Base-by-base conservation (phyloP, 1,140 invertebrate species). In the Drosophila albomicans region DNA sequence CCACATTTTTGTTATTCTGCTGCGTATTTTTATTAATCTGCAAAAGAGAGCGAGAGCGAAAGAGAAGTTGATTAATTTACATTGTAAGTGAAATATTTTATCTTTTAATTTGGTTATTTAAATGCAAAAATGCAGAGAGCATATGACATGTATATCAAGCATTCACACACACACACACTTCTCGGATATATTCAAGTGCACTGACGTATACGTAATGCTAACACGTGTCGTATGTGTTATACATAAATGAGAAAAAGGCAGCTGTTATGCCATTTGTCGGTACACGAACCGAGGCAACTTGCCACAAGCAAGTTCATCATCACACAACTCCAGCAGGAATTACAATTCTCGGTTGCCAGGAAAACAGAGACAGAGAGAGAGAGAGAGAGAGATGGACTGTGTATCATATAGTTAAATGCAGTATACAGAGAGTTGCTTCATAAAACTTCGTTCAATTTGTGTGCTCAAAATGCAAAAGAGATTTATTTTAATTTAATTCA, bases 1-100 rank as follows among this genome's bases (percentile, higher is more conserved):
- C 95, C 94, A 87, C 48, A 68, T 89, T 85, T 66, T 89, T 88
- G 49, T 70, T 87, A 66, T 41, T 75, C 65, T 30, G 71, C 59
- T 91, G 88, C 56, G 85, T 86, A 38, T 91, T 91, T 81, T 82
- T 91, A 72, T 91, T 91, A 62, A 91, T 91, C 89, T 91, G 70
- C 13, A 16, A 56, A 56, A 46, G 41, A 20, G 51, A 59, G 35
- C 51, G 35, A 58, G 28, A 79, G 48, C 45, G 13, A 51, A 54
- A 56, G 16, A 58, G 63, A 43, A 56, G 32, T 64, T 41, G 65
- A 67, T 70, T 43, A 46, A 75, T 54, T 52, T 38, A 77, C 56
- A 75, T 45, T 71, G 52, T 69, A 62, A 67, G 46, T 80, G 68
- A 77, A 82, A 81, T 75, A 78, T 72, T 68, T 72, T 52, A 59